Evolutionary conservation across 2,113 vertebrate genomes (phyloP).

Genomic region (Microcebus murinus): DNA sequence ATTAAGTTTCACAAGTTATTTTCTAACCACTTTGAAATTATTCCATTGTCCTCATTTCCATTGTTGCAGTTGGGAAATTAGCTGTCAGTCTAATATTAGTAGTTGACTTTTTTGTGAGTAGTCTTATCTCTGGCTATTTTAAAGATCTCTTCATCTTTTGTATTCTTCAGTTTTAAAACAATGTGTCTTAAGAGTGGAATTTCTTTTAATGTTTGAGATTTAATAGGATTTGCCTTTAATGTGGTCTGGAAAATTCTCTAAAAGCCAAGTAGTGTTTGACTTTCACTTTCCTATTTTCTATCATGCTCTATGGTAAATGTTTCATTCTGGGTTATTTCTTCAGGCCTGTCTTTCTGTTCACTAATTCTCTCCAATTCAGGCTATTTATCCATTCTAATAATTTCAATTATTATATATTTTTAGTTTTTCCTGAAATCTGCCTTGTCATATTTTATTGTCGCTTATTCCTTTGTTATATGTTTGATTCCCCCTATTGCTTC

Average conservation of each 20-base stretch:
- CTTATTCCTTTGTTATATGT: background rate
- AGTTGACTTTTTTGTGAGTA: background rate
- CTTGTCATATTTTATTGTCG: background rate
- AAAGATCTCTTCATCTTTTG: background rate
- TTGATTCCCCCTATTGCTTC: background rate
- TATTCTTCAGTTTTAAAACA: background rate
- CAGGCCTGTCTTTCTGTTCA: background rate
- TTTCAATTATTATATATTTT: background rate
- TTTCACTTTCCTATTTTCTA: background rate
- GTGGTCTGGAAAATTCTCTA: background rate
- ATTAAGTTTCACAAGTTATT: background rate
- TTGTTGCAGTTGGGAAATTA: background rate
- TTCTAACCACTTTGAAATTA: background rate
- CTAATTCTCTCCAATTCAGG: background rate
- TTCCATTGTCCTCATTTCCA: background rate
- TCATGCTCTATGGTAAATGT: background rate
- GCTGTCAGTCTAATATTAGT: background rate
- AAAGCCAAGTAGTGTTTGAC: background rate
- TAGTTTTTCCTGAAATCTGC: background rate
- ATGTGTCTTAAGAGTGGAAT: background rate
- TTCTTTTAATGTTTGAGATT: background rate
- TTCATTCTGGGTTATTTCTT: background rate
- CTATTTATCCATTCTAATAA: background rate
- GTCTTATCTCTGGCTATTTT: background rate
- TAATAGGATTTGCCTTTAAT: background rate